Evolutionary conservation across 2,797 vertebrate species (phyloP), one percentile per base, ranked within the genome.

Genomic region (Notolabrus celidotus): DNA sequence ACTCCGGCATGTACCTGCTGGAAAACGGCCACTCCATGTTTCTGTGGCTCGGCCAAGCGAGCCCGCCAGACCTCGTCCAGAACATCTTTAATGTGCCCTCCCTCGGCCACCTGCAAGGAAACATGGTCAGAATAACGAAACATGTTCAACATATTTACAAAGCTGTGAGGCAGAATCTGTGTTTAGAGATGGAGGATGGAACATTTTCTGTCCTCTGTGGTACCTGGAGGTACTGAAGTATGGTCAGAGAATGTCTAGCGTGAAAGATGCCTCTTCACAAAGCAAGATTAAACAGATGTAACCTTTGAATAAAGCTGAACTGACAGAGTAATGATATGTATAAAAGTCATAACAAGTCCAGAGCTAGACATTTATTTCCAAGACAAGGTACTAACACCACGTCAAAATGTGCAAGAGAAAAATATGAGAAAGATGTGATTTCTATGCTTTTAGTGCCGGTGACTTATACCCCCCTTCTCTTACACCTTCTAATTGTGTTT

Each of bases 81-180:
- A 93, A 86, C 42, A 76, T 99, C 33, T 98, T 99, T 85, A 97
- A 96, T 0, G 87, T 96, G 66, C 96, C 98, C 0, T 98, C 98
- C 5, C 91, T 96, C 1, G 92, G 95, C 10, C 97, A 99, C 74
- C 86, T 99, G 91, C 94, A 87, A 84, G 62, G 89, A 0, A 92
- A 96, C 47, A 88, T 88, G 72, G 98, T 98, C 74, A 95, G 96
- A 47, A 36, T 29, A 19, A 20, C 2, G 23, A 22, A 51, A 20
- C n/a, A 34, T 15, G 14, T 17, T 66, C 3, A 14, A 6, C 22
- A 19, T 16, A 12, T 49, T 51, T 31, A 10, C 15, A 22, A 56
- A 10, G n/a, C 45, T 9, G 49, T 20, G 5, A 76, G 74, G 69
- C 10, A 0, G 9, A 27, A 20, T 61, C 17, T 69, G 55, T 42